Evolutionary conservation across 2,113 vertebrate genomes (phyloP).

Genomic region (Rhinopomastus cyanomelas): DNA sequence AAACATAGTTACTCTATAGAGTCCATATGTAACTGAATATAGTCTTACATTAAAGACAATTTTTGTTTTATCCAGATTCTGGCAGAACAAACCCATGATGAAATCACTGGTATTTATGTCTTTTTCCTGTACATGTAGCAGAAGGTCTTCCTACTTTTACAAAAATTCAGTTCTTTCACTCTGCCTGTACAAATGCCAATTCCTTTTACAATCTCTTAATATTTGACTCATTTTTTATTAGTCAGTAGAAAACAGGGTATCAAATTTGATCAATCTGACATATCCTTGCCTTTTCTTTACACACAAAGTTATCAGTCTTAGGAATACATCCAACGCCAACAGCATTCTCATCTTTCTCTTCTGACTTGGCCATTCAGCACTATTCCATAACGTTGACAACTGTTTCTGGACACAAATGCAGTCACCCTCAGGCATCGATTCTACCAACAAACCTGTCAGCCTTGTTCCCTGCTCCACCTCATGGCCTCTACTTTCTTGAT

Average conservation of each 20-base stretch:
- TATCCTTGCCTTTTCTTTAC: background rate
- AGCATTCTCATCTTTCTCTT: background rate
- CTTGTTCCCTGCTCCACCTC: background rate
- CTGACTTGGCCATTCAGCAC: background rate
- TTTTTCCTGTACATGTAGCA: background rate
- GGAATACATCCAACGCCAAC: background rate
- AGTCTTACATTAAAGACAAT: background rate
- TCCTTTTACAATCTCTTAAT: background rate
- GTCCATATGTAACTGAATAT: background rate
- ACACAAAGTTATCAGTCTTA: background rate
- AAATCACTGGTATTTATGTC: background rate
- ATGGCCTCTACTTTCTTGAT: background rate
- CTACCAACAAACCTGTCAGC: background rate
- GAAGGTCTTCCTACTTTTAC: background rate
- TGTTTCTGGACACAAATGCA: rapidly evolving
- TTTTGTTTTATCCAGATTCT: background rate
- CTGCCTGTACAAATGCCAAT: background rate
- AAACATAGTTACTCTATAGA: background rate
- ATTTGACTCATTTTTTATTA: background rate
- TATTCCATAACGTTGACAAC: rapidly evolving
- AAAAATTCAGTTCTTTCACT: background rate
- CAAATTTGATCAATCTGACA: background rate
- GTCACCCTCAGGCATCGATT: background rate
- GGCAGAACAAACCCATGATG: background rate
- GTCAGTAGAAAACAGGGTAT: background rate